Conservation (phyloP, 2,113 vertebrate species). For the Cyrtonyx montezumae region DNA sequence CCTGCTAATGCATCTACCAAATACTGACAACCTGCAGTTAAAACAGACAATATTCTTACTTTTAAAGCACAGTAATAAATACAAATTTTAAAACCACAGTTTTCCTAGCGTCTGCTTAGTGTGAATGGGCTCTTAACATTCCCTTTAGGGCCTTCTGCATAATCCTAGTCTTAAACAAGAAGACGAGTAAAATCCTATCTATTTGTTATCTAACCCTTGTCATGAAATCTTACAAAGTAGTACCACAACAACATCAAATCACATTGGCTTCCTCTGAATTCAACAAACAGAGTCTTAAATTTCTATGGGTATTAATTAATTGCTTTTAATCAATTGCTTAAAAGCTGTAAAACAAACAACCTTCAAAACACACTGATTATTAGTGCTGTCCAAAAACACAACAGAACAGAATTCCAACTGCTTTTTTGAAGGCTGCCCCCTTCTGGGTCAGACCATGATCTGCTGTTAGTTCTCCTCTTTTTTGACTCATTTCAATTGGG, state of each 20-base stretch:
- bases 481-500: background rate
- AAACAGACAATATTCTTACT: background rate
- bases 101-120: background rate
- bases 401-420: background rate
- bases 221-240: background rate
- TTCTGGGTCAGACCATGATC: background rate
- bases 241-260: background rate
- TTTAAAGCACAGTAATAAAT: background rate
- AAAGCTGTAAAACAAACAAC: background rate
- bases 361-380: constrained; percentile 18
- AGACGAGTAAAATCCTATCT: background rate
- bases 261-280: background rate
- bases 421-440: constrained; percentile 1
- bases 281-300: background rate
- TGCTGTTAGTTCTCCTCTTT: background rate
- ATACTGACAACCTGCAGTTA: constrained; percentile 23
- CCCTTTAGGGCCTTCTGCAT: background rate
- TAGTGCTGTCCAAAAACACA: constrained; percentile 23
- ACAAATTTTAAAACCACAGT: background rate
- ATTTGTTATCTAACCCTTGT: background rate
- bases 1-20: constrained; percentile 69
- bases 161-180: background rate
- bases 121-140: background rate
- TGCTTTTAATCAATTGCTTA: background rate
- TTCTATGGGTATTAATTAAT: background rate